Conservation (phyloP, 2,113 vertebrate species). For the Limanda limanda region DNA sequence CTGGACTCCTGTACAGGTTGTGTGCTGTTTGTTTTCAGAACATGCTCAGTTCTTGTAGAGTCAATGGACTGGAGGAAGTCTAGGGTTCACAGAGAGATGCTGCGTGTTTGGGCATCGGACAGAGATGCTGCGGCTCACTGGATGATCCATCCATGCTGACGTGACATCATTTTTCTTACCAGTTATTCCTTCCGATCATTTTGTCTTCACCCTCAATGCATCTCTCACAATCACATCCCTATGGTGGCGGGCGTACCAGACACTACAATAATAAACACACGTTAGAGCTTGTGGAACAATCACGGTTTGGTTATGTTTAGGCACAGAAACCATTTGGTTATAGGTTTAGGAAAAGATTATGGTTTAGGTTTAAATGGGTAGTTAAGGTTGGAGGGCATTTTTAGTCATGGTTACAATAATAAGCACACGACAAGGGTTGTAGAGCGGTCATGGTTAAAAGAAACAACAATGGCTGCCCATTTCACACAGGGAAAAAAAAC, state of each 20-base stretch:
- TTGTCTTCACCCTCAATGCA: neutral
- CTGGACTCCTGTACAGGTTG: slow-evolving; percentile 77
- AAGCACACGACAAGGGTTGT: neutral
- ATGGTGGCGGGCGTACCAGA: neutral
- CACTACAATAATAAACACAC: neutral
- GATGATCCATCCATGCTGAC: neutral
- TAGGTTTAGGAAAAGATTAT: neutral
- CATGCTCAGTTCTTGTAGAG: slow-evolving; percentile 58
- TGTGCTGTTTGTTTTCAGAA: slow-evolving; percentile 76
- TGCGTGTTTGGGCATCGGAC: slow-evolving; percentile 27
- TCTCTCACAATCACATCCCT: neutral
- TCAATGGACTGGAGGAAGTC: slow-evolving; percentile 63
- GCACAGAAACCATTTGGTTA: neutral
- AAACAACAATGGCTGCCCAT: neutral
- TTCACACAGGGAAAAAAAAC: too few relatives aligned
- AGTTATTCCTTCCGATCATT: neutral
- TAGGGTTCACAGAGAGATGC: slow-evolving; percentile 53
- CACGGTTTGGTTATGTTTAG: neutral
- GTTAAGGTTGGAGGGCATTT: neutral
- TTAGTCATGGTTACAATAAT: neutral
- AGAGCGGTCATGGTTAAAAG: neutral
- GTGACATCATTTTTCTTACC: neutral
- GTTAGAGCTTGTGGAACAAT: neutral
- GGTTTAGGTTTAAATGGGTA: neutral
- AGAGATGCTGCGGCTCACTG: neutral